Conservation (phyloP, 1,140 invertebrate species). For the Drosophila lacteicornis region DNA sequence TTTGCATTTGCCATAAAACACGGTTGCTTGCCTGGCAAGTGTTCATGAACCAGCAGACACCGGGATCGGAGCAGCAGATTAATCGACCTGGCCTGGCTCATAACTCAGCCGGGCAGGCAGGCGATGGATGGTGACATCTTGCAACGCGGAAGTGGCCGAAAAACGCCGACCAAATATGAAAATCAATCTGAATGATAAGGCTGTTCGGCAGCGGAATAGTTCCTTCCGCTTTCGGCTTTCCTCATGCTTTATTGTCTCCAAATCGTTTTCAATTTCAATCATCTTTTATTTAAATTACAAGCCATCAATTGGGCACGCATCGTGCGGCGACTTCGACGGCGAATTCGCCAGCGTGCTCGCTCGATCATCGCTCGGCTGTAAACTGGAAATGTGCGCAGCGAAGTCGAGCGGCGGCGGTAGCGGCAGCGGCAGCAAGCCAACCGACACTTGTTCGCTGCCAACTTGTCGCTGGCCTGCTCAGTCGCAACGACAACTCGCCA, state of each 20-base stretch:
- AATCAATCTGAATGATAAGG: conserved; percentile 33
- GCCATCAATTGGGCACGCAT: conserved; percentile 36
- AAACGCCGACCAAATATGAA: conserved; percentile 47
- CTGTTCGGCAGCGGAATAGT: conserved; percentile 27
- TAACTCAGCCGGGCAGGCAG: conserved; percentile 46
- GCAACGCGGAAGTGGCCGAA: conserved; percentile 69
- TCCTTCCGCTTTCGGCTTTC: conserved; percentile 57
- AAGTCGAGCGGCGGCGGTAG: conserved; percentile 17
- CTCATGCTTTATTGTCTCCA: conserved; percentile 45
- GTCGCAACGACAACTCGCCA: conserved; percentile 77
- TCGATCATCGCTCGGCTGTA: conserved; percentile 31
- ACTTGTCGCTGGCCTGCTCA: conserved; percentile 64
- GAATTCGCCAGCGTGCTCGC: conserved; percentile 32
- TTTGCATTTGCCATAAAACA: conserved; percentile 74
- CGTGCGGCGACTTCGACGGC: conserved; percentile 38
- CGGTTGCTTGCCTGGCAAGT: conserved; percentile 49
- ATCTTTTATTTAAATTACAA: conserved; percentile 61
- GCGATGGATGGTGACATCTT: conserved; percentile 36
- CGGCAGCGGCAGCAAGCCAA: conserved; percentile 7
- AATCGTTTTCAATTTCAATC: conserved; percentile 54
- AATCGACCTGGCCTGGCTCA: conserved; percentile 65
- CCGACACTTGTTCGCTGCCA: conserved; percentile 79
- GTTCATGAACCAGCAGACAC: conserved; percentile 40
- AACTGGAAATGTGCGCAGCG: conserved; percentile 49
- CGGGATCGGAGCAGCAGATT: conserved; percentile 54